A percentile compares a stretch with the other conserved stretches of the same genome.
These are phyloP conservation scores for Ormyrus nitidulus DNA, from an alignment of 2,888 invertebrate genomes.

Conservation along the genomic window DNA sequence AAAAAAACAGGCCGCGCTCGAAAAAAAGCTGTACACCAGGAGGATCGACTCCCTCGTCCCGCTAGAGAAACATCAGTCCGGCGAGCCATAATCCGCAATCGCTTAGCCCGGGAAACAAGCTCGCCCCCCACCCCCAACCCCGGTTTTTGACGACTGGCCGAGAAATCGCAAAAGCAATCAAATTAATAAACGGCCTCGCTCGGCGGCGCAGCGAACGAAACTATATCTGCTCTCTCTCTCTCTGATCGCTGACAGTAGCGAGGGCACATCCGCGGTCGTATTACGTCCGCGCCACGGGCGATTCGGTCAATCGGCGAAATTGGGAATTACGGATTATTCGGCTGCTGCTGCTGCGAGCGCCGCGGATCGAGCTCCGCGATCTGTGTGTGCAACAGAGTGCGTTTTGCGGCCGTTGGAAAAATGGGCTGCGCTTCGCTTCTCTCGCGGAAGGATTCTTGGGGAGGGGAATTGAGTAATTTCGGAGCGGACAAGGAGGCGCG, in stretches of 20 bases:
- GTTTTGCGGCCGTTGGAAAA: conserved; percentile 18
- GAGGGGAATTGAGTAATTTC: too few species aligned
- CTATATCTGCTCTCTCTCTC: conserved; percentile 15
- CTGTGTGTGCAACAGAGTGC: not conserved
- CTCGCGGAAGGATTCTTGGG: too few species aligned
- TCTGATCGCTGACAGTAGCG: conserved; percentile 52
- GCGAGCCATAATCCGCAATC: too few species aligned
- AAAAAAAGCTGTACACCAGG: too few species aligned
- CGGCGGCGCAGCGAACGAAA: conserved; percentile 6
- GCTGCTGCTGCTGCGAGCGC: not conserved
- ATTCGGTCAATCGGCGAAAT: conserved; percentile 72
- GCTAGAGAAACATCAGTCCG: too few species aligned
- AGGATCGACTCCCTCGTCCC: too few species aligned
- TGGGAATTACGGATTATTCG: conserved; percentile 72
- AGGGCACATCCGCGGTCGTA: conserved; percentile 62
- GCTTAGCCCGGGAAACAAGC: not conserved
- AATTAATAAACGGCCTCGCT: conserved; percentile 72
- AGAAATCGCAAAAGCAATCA: conserved; percentile 68
- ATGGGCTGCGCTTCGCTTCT: not conserved
- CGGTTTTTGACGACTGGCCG: conserved; percentile 13
- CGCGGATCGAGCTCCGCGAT: not conserved
- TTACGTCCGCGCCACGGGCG: conserved; percentile 67
- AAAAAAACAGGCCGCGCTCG: too few species aligned
- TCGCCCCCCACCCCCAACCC: not conserved
- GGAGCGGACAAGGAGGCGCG: too few species aligned